phyloP scores from a whole-genome alignment of 2,797 vertebrate species.

The Aldrovandia affinis region DNA sequence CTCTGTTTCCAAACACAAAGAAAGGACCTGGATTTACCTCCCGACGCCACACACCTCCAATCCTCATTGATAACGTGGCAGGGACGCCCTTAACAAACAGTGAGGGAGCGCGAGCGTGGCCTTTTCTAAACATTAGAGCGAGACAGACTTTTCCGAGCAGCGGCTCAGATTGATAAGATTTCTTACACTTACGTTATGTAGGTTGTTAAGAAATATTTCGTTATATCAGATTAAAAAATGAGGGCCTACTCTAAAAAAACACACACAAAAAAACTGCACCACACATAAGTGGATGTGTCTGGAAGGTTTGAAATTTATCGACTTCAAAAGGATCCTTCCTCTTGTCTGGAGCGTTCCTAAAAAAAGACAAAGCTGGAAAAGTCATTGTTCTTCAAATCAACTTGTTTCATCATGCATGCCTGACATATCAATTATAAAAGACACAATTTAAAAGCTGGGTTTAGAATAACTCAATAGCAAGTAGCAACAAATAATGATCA shows the following conservation, averaged over 20 bases:
- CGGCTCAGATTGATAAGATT: background rate
- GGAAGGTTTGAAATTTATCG: background rate
- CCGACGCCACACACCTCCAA: background rate
- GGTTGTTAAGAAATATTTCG: background rate
- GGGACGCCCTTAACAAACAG: background rate
- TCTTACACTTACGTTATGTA: background rate
- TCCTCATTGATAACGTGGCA: background rate
- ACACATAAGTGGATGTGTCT: background rate
- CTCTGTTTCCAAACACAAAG: background rate
- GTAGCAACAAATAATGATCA: constrained; percentile 21
- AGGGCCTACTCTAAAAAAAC: background rate
- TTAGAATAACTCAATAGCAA: constrained; percentile 11
- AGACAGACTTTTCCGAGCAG: background rate
- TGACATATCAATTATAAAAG: constrained; percentile 1
- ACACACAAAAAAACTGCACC: background rate
- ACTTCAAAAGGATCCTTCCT: background rate
- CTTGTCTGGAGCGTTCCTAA: background rate
- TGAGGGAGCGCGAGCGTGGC: background rate
- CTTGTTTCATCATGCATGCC: constrained; percentile 15
- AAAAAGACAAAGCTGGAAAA: background rate
- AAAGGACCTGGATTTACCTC: constrained; percentile 1
- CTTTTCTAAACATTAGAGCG: background rate
- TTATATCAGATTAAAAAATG: background rate
- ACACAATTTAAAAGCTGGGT: background rate
- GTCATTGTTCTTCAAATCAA: background rate